These are phyloP conservation scores for Trichomalopsis sarcophagae DNA, from an alignment of 1,140 invertebrate genomes.

Conservation along the genomic window DNA sequence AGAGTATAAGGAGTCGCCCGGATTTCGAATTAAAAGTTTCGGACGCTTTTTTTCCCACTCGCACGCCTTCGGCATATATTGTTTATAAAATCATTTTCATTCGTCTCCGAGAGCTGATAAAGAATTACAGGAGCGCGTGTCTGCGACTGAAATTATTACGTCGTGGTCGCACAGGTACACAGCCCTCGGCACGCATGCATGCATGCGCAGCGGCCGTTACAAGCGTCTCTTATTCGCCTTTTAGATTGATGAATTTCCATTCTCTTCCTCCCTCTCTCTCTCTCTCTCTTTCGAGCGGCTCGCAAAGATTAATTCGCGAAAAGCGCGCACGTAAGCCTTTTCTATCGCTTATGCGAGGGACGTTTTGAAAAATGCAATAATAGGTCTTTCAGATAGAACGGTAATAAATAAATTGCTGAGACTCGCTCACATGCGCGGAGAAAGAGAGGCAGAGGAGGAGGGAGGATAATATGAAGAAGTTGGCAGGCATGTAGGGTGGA, in stretches of 20 bases:
- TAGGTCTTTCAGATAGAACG: constrained; percentile 65
- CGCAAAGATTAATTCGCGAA: constrained; percentile 44
- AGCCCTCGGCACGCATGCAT: background rate
- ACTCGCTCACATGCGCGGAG: constrained; percentile 59
- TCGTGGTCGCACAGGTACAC: background rate
- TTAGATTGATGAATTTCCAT: constrained; percentile 46
- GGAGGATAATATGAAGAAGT: constrained; percentile 71
- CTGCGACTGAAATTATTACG: background rate
- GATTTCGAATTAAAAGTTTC: constrained; percentile 29
- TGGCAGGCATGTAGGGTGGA: constrained; percentile 70
- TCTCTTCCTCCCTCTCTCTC: constrained; percentile 11
- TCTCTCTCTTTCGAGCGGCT: background rate
- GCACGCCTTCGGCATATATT: background rate
- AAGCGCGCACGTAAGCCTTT: constrained; percentile 51
- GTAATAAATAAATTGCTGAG: constrained; percentile 76
- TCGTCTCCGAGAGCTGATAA: too few species aligned
- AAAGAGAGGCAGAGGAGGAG: constrained; percentile 52
- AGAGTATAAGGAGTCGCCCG: background rate
- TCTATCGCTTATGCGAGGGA: constrained; percentile 25
- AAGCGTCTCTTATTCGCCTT: background rate
- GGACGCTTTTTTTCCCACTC: background rate
- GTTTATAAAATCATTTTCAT: background rate
- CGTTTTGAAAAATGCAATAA: constrained; percentile 74
- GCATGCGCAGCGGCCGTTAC: background rate
- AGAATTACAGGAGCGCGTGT: too few species aligned